Base-by-base conservation (phyloP, 2,113 vertebrate species). In the Halcyon malimbica region DNA sequence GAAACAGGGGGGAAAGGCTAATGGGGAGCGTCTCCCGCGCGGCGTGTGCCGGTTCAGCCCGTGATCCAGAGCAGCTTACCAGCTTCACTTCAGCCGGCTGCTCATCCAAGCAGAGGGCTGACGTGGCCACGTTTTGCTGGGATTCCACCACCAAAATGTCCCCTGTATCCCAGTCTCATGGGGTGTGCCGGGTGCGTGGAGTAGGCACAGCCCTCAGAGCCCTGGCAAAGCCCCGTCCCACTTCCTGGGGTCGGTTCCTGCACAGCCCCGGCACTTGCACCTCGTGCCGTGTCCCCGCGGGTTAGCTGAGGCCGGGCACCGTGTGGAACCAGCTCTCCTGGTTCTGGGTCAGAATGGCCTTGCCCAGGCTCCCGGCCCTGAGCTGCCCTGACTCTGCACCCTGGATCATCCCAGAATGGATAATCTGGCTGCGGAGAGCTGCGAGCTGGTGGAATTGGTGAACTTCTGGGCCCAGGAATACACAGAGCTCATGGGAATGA, bases 81-180 rank as follows among this genome's bases (percentile, higher is more conserved):
- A 5, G 21, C 12, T 33, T 26, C 39, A 9, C 63, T 39, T 16
- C 4, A 24, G 68, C 81, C 57, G 39, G 9, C 35, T 18, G 2
- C n/a, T 15, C 23, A 7, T 44, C 31, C n/a, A 41, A 56, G 25
- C 25, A 60, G 57, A 54, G 24, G 33, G 35, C n/a, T 24, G 1
- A 2, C 2, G 1, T 3, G 17, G 19, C 54, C 19, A 0, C 0
- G 1, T n/a, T 75, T 75, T 70, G 33, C 48, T 77, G 44, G 39
- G 20, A 14, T 16, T 87, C 42, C 24, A 6, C 0, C 15, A n/a
- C 24, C 31, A 44, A 5, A 67, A 17, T 33, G 48, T 4, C n/a
- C 31, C 1, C 1, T 17, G 0, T 10, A 18, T 59, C 54, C 53
- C 31, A 5, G 2, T 17, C 4, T 1, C 13, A 1, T 4, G 29